Evolutionary conservation across 2,888 invertebrate species (phyloP).

Genomic region (Diarsia rubi): DNA sequence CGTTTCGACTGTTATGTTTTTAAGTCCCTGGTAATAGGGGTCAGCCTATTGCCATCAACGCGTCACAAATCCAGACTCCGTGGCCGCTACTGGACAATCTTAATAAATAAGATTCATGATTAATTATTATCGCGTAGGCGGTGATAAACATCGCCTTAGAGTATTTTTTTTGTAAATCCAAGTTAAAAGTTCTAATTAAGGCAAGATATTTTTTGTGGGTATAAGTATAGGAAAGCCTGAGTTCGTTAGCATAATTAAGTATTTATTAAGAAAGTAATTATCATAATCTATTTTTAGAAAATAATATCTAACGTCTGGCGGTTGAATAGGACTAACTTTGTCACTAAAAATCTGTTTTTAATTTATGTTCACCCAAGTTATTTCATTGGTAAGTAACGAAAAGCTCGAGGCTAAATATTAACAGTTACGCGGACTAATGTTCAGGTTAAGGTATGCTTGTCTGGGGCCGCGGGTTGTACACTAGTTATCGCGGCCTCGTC

Average conservation of each 20-base stretch:
- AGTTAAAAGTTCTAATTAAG: background rate
- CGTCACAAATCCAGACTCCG: too few relatives aligned
- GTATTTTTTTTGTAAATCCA: background rate
- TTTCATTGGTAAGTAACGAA: too few relatives aligned
- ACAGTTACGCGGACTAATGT: too few relatives aligned
- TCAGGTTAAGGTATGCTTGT: too few relatives aligned
- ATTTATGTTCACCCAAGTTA: too few relatives aligned
- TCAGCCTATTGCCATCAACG: too few relatives aligned
- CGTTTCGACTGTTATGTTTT: too few relatives aligned
- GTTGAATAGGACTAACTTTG: background rate
- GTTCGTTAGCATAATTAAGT: slow-evolving; percentile 3
- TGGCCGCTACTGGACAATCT: background rate
- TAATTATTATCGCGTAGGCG: background rate
- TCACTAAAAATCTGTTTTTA: background rate
- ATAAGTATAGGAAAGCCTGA: background rate
- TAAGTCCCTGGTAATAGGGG: too few relatives aligned
- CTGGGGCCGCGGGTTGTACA: too few relatives aligned
- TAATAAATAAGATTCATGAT: background rate
- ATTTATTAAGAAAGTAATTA: background rate
- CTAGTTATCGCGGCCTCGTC: too few relatives aligned
- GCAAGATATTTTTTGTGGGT: background rate
- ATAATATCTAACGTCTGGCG: background rate
- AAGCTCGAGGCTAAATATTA: too few relatives aligned
- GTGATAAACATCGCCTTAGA: background rate
- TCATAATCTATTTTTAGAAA: background rate